A percentile compares a stretch with the other conserved stretches of the same genome.
These are phyloP conservation scores for Chunga burmeisteri DNA, from an alignment of 2,113 vertebrate species.

Conservation along the genomic window DNA sequence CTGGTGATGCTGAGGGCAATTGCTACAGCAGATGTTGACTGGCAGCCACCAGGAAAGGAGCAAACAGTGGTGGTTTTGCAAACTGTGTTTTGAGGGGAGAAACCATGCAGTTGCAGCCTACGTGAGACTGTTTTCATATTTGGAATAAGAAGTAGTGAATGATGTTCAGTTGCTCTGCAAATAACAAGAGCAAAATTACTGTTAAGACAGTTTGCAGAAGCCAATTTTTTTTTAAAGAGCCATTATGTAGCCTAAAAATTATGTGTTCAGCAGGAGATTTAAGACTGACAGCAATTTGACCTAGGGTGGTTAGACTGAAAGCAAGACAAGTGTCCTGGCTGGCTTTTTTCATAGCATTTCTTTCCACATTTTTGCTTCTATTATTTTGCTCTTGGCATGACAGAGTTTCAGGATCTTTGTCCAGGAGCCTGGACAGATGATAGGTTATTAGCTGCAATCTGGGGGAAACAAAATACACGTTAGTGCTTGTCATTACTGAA, in stretches of 20 bases:
- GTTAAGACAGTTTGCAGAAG: background rate
- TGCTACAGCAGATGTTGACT: background rate
- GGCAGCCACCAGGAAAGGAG: background rate
- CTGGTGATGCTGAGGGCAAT: fast-evolving
- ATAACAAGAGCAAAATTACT: background rate
- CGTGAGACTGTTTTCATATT: background rate
- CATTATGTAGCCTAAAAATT: background rate
- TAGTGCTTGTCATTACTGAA: too few species aligned
- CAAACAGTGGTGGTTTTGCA: fast-evolving
- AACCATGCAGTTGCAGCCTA: background rate
- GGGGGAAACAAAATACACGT: background rate
- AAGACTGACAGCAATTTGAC: background rate
- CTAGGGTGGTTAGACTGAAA: background rate
- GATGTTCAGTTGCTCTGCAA: background rate
- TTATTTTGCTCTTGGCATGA: background rate
- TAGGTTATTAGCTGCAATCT: background rate
- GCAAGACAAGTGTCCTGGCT: background rate
- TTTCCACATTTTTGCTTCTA: background rate
- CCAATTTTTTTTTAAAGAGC: background rate
- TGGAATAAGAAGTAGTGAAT: background rate
- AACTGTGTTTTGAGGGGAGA: background rate
- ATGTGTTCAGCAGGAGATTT: background rate
- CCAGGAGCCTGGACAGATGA: background rate
- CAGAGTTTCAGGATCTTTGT: background rate
- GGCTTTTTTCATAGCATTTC: background rate